These are phyloP conservation scores for Polymixis flavicincta DNA, from an alignment of 2,888 invertebrate species.

Conservation along the genomic window DNA sequence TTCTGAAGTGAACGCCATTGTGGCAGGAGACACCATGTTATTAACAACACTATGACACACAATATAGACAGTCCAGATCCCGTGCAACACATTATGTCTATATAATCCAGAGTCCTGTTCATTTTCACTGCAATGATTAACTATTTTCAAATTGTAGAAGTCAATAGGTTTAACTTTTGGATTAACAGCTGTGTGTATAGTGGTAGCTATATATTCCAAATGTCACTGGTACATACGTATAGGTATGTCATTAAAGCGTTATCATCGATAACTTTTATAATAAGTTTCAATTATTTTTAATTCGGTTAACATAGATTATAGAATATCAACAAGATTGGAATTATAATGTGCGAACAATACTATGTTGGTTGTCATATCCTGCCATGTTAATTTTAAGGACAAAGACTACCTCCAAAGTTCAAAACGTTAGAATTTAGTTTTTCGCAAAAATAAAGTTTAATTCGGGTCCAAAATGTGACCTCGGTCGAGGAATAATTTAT, in stretches of 20 bases:
- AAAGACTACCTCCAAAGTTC: neutral
- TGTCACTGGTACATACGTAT: neutral
- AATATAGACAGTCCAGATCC: slow-evolving; percentile 31
- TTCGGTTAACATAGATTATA: neutral
- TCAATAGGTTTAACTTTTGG: neutral
- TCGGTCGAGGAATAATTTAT: too few species aligned
- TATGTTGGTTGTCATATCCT: neutral
- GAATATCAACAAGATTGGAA: neutral
- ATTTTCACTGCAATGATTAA: neutral
- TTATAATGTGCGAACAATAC: neutral
- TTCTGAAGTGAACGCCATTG: slow-evolving; percentile 51
- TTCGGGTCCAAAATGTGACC: neutral
- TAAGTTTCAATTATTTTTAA: slow-evolving; percentile 25
- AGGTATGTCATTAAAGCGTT: neutral
- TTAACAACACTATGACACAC: slow-evolving; percentile 37
- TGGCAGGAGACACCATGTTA: slow-evolving; percentile 44
- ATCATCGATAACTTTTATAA: neutral
- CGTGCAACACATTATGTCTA: neutral
- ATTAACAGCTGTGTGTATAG: too few species aligned
- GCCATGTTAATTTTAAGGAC: too few species aligned
- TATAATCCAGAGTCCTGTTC: neutral
- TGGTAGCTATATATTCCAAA: neutral
- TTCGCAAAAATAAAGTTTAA: neutral
- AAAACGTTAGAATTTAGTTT: neutral
- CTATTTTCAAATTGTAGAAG: neutral